phyloP scores from a whole-genome alignment of 2,797 vertebrate species.

The Galaxias olidus region DNA sequence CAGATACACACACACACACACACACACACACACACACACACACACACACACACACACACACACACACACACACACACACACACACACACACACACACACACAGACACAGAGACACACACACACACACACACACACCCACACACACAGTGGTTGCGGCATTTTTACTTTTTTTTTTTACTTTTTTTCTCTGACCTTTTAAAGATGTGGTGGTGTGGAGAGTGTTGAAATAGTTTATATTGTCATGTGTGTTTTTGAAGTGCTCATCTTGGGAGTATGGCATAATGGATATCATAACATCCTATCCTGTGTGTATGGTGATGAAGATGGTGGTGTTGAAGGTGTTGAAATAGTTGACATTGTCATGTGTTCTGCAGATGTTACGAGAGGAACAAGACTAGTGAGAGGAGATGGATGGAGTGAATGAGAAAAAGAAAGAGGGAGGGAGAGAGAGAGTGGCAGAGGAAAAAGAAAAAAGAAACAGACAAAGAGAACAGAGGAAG shows the following conservation, averaged over 20 bases:
- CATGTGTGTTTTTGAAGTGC: slow-evolving; percentile 64
- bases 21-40: no score
- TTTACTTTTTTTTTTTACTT: slow-evolving; percentile 3
- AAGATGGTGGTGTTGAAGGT: slow-evolving; percentile 53
- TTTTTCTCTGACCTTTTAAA: slow-evolving; percentile 49
- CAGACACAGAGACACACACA: not conserved
- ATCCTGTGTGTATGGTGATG: no score
- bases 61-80: not conserved
- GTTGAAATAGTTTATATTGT: slow-evolving; percentile 63
- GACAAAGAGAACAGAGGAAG: no score
- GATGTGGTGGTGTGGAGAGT: slow-evolving; percentile 46
- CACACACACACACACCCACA: not conserved
- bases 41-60: not conserved
- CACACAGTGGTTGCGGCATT: not conserved
- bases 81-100: not conserved
- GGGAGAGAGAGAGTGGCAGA: not conserved
- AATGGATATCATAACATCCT: no score
- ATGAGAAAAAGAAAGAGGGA: slow-evolving; percentile 11
- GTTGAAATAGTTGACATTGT: slow-evolving; percentile 63
- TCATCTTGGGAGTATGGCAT: no score
- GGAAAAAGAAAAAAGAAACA: no score
- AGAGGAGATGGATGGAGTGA: no score
- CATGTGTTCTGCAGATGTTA: slow-evolving; percentile 68
- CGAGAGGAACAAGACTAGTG: slow-evolving; percentile 30
- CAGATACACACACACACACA: not conserved